Percentiles rank a stretch among this genome's conserved stretches.
Conservation (phyloP, 2,888 invertebrate species). For the Cyrtodaria siliqua region DNA sequence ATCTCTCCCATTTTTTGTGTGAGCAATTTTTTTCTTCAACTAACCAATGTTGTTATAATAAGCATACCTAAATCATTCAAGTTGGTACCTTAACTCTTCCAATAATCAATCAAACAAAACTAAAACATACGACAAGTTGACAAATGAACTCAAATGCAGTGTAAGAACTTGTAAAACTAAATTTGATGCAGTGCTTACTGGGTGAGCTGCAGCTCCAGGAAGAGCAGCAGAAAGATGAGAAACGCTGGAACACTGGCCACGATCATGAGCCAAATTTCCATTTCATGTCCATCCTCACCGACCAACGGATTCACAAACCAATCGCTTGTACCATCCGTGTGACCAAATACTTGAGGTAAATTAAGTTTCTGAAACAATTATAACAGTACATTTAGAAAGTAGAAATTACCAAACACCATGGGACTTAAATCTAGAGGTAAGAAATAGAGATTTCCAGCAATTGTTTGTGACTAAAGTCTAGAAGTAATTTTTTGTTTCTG, state of each 20-base stretch:
- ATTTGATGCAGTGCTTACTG: constrained; percentile 95
- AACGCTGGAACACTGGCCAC: constrained; percentile 95
- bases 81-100: too few relatives aligned
- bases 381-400: background rate
- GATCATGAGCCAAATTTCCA: constrained; percentile 91
- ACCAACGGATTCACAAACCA: constrained; percentile 95
- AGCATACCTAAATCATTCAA: too few relatives aligned
- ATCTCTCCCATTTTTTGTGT: too few relatives aligned
- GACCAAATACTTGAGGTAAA: constrained; percentile 94
- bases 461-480: too few relatives aligned
- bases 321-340: constrained; percentile 89
- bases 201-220: constrained; percentile 99
- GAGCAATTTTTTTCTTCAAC: too few relatives aligned
- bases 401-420: background rate
- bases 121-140: too few relatives aligned
- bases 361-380: constrained; percentile 90
- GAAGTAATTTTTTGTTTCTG: too few relatives aligned
- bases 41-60: too few relatives aligned
- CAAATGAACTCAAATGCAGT: too few relatives aligned
- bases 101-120: too few relatives aligned
- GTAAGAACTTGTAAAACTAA: too few relatives aligned
- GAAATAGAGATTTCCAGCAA: background rate
- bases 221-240: constrained; percentile 97
- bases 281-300: constrained; percentile 87
- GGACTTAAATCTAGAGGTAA: background rate